phyloP scores from a whole-genome alignment of 2,797 vertebrate species.

The Propithecus perrieri region DNA sequence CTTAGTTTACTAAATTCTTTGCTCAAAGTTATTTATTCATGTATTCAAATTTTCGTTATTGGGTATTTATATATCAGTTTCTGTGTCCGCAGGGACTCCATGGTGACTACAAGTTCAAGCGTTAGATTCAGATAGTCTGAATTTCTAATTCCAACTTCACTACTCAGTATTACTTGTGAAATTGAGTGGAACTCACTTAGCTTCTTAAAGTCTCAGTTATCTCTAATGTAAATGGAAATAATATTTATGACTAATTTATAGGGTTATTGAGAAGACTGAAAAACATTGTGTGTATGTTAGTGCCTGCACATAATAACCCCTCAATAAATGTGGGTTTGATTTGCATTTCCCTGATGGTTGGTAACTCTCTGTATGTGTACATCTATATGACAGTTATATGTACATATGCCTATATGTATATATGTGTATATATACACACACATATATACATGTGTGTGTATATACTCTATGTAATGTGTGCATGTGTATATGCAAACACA shows the following conservation, averaged over 20 bases:
- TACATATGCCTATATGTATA: not conserved
- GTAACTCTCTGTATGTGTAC: not conserved
- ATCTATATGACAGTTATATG: not conserved
- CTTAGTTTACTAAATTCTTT: not conserved
- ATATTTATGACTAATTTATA: not conserved
- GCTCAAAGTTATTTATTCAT: not conserved
- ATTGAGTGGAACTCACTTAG: not conserved
- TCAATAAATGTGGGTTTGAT: not conserved
- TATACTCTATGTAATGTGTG: not conserved
- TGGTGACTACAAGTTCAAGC: not conserved
- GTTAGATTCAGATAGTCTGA: not conserved
- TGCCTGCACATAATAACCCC: not conserved
- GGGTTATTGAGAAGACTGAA: not conserved
- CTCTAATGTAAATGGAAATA: conserved; percentile 15
- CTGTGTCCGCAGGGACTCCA: not conserved
- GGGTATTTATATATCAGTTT: not conserved
- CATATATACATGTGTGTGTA: too few species aligned
- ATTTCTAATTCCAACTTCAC: conserved; percentile 11
- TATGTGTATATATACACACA: not conserved
- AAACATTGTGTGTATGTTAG: not conserved
- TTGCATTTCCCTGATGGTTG: too few species aligned
- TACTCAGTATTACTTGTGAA: not conserved
- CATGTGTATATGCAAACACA: not conserved
- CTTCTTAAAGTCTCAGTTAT: conserved; percentile 1
- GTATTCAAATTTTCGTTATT: not conserved